Conservation (phyloP, 2,113 vertebrate genomes). For the Rhombomys opimus region DNA sequence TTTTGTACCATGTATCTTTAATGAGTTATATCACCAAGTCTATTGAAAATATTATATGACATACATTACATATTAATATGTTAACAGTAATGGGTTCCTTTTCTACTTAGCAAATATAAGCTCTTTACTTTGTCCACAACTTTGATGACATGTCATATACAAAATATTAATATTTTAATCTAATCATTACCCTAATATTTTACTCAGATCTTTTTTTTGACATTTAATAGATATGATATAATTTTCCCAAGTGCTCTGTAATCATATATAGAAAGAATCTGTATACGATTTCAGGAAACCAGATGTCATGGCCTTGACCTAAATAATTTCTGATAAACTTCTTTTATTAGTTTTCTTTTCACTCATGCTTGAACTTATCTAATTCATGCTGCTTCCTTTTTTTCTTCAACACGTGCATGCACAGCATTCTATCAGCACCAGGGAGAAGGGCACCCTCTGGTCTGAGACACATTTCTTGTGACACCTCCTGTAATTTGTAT, state of each 20-base stretch:
- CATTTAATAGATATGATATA: not conserved
- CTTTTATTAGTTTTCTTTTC: not conserved
- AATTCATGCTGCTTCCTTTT: not conserved
- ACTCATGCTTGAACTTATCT: not conserved
- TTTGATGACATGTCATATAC: not conserved
- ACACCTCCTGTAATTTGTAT: not conserved
- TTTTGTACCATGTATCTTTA: not conserved
- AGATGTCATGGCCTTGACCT: not conserved
- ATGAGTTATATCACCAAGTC: not conserved
- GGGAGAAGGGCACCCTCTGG: not conserved
- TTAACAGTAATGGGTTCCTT: not conserved
- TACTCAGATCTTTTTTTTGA: not conserved
- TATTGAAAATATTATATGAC: not conserved
- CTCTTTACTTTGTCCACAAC: not conserved
- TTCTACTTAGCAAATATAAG: not conserved
- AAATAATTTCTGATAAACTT: not conserved
- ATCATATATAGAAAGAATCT: not conserved
- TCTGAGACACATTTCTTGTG: not conserved
- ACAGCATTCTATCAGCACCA: not conserved
- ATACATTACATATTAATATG: not conserved
- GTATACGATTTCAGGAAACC: not conserved
- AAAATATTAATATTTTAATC: not conserved
- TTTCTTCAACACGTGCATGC: not conserved
- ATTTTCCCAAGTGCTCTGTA: not conserved
- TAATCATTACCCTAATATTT: not conserved